These are phyloP conservation scores for Pedicia rivosa DNA, from an alignment of 2,888 invertebrate genomes.

Conservation along the genomic window DNA sequence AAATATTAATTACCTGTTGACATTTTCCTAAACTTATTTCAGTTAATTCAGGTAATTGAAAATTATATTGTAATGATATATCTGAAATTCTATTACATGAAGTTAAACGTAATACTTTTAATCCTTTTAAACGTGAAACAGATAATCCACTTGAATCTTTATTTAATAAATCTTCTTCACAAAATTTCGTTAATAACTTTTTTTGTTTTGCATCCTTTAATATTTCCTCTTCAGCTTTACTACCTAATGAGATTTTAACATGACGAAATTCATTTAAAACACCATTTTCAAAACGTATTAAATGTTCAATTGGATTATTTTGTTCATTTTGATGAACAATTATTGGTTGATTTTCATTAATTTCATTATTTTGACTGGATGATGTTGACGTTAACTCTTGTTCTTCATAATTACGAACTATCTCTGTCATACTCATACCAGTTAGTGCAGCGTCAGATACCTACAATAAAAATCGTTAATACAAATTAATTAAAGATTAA, in stretches of 20 bases:
- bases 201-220: constrained; percentile 48
- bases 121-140: constrained; percentile 35
- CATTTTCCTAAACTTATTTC: constrained; percentile 48
- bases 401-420: constrained; percentile 19
- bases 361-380: constrained; percentile 11
- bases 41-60: constrained; percentile 46
- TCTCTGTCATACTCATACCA: constrained; percentile 39
- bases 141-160: constrained; percentile 27
- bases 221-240: constrained; percentile 52
- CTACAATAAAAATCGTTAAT: constrained; percentile 12
- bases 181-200: constrained; percentile 42
- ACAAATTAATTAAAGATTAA: neutral
- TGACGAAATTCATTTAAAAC: constrained; percentile 9
- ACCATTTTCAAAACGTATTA: constrained; percentile 13
- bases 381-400: constrained; percentile 17
- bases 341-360: constrained; percentile 1
- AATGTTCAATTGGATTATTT: constrained; percentile 5
- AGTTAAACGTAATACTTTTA: constrained; percentile 44
- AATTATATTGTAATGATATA: constrained; percentile 49
- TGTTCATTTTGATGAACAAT: neutral
- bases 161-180: constrained; percentile 31
- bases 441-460: constrained; percentile 52
- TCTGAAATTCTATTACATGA: constrained; percentile 57
- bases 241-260: constrained; percentile 39
- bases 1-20: too few relatives aligned